Evolutionary conservation across 2,888 invertebrate species (phyloP), one percentile per base, ranked within the genome.

Genomic region (Tricholauxania praeusta): DNA sequence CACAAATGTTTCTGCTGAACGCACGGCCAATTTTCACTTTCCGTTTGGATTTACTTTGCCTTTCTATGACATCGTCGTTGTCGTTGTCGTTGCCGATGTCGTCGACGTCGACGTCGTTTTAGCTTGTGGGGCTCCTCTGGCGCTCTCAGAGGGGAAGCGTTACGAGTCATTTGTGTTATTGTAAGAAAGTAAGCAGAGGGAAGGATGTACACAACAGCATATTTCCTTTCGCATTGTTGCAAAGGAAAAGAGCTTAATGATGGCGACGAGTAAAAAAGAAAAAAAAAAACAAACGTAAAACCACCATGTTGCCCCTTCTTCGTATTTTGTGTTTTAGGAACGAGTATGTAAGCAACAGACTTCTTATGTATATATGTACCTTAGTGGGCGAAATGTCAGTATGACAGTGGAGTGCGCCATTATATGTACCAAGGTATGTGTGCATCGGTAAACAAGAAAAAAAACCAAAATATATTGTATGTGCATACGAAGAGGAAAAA

Each of bases 11-110:
- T 72, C 49, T 64, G 66, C 66, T 49, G 32, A 59, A 69, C 63
- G 82, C 81, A 78, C 80, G 80, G 82, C 79, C 83, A 80, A 86
- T 86, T 86, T 86, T 86, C 86, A 86, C 85, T 86, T 86, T 86
- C 85, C 83, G 84, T 86, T 86, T 81, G 82, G 71, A 79, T 81
- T 22, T 82, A 80, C 81, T 81, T 81, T 72, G 81, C 75, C 68
- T 75, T 73, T 76, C 70, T 53, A 66, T 70, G 53, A 72, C 75
- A 52, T 64, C 47, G 63, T 52, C 32, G 32, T 53, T 47, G 59
- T 59, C 39, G 39, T 39, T 10, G 39, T 39, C 39, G 10, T 8
- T 10, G 39, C 8, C 10, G 39, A 39, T 39, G 39, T 39, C 39
- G 53, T 39, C 39, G 53, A 72, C 75, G 55, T 64, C 47, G 63